Conservation (phyloP, 1,140 invertebrate genomes). For the Bombus sibiricus region DNA sequence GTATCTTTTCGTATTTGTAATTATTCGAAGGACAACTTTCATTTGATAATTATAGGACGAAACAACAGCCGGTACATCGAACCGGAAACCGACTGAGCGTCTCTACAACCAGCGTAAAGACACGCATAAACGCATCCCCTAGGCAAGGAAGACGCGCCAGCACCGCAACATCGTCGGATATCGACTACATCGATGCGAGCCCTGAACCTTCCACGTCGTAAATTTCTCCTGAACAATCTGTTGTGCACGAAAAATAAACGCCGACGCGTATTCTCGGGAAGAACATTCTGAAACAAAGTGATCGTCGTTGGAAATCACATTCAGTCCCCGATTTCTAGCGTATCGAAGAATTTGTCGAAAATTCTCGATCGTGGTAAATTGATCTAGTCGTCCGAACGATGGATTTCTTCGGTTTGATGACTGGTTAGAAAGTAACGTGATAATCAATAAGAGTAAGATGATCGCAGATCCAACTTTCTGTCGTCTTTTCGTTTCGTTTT, state of each 20-base stretch:
- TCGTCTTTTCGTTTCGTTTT: background rate
- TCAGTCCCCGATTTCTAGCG: too few relatives aligned
- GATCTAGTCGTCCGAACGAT: background rate
- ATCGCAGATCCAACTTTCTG: background rate
- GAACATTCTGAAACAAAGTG: background rate
- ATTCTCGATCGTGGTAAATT: background rate
- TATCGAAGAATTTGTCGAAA: background rate
- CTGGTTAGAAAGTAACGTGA: background rate
- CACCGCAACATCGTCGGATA: slow-evolving; percentile 67
- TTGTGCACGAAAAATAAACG: too few relatives aligned
- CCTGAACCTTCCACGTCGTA: slow-evolving; percentile 77
- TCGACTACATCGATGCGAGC: slow-evolving; percentile 78
- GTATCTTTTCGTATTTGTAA: background rate
- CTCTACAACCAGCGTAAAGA: slow-evolving; percentile 71
- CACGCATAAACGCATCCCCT: slow-evolving; percentile 71
- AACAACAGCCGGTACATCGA: slow-evolving; percentile 53
- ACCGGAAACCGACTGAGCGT: slow-evolving; percentile 68
- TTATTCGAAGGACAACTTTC: background rate
- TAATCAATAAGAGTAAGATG: background rate
- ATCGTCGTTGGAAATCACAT: background rate
- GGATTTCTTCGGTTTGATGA: background rate
- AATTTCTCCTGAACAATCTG: background rate
- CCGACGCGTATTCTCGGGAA: too few relatives aligned
- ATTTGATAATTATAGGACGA: slow-evolving; percentile 49
- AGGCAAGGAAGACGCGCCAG: slow-evolving; percentile 62